Evolutionary conservation across 1,140 invertebrate species (phyloP).

Genomic region (Sarcophaga peregrina): DNA sequence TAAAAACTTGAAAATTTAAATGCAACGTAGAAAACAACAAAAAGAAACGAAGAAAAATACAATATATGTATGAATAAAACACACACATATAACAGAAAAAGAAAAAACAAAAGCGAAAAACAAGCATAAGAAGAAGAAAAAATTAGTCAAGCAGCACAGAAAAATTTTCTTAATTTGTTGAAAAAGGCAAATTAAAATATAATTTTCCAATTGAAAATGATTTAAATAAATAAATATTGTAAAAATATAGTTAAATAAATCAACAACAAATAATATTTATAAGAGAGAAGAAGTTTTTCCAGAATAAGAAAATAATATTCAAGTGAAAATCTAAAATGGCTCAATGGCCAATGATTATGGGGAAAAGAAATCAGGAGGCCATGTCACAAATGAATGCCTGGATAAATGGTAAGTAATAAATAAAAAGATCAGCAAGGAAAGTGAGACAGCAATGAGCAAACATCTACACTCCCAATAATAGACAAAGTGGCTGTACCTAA

Average conservation of each 20-base stretch:
- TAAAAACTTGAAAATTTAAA: not conserved
- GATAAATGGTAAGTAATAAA: slow-evolving; percentile 79
- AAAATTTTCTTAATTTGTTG: slow-evolving; percentile 16
- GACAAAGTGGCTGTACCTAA: not conserved
- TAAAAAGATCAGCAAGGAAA: not conserved
- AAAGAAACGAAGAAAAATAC: not conserved
- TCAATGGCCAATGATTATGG: slow-evolving; percentile 42
- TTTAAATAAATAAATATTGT: not conserved
- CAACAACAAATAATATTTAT: not conserved
- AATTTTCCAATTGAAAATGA: not conserved
- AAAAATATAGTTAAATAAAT: not conserved
- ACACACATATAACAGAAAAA: not conserved
- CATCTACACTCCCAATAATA: not conserved
- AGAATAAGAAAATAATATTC: not conserved
- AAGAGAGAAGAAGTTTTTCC: not conserved
- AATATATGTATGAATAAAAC: not conserved
- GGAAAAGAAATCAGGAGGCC: slow-evolving; percentile 63
- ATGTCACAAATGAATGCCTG: slow-evolving; percentile 83
- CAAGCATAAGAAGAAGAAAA: not conserved
- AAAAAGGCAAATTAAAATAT: not conserved
- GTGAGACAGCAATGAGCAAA: not conserved
- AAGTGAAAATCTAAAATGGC: slow-evolving; percentile 17
- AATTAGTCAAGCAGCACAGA: not conserved
- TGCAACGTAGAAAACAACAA: not conserved
- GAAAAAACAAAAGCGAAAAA: not conserved